phyloP scores from a whole-genome alignment of 2,113 vertebrate species.

The Mormoops blainvillei region DNA sequence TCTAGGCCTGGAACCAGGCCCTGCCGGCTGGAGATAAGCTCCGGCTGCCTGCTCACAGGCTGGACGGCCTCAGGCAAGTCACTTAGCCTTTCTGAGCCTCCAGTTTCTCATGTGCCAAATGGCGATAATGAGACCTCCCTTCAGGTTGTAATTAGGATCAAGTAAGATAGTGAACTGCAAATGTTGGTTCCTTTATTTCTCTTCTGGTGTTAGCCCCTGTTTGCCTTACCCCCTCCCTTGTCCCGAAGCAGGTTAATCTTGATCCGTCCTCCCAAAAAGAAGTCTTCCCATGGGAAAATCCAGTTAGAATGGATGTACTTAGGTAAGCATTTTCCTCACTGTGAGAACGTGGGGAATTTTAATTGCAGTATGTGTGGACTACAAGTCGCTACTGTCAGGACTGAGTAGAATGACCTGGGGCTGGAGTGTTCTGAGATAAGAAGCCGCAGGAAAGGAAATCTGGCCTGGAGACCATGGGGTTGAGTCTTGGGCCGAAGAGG shows the following conservation, averaged over 20 bases:
- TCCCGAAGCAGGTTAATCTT: not conserved
- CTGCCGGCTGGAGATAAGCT: not conserved
- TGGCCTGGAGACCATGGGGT: not conserved
- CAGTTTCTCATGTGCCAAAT: not conserved
- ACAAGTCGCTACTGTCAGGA: not conserved
- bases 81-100: not conserved
- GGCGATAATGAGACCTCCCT: not conserved
- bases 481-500: not conserved
- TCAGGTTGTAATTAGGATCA: not conserved
- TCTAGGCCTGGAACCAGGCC: not conserved
- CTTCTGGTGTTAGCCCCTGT: accelerated
- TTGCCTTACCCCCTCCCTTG: not conserved
- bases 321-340: not conserved
- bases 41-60: not conserved
- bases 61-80: not conserved
- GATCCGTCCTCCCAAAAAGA: not conserved
- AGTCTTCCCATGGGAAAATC: not conserved
- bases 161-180: not conserved
- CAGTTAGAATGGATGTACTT: not conserved
- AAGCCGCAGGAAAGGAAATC: not conserved
- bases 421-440: not conserved
- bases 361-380: not conserved
- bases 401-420: not conserved
- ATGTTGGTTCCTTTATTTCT: not conserved
- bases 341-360: not conserved